Percentiles rank a stretch among this genome's conserved stretches.
Evolutionary conservation across 2,797 vertebrate species (phyloP).

Genomic region (Crypturellus tataupa): DNA sequence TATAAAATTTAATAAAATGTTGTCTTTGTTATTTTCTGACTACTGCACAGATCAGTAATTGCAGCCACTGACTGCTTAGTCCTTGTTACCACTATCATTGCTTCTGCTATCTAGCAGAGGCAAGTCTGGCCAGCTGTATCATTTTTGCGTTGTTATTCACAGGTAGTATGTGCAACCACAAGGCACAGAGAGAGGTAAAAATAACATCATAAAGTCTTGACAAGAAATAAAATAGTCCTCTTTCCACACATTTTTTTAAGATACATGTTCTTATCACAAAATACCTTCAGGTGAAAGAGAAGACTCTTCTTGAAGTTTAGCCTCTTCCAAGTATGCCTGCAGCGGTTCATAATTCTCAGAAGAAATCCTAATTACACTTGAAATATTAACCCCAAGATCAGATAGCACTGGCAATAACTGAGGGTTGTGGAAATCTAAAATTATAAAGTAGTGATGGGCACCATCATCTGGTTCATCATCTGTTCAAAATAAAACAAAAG

Average conservation of each 20-base stretch:
- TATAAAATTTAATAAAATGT: background rate
- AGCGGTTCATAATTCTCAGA: conserved; percentile 80
- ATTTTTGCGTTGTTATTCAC: background rate
- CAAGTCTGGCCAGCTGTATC: background rate
- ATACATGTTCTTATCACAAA: background rate
- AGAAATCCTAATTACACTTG: conserved; percentile 87
- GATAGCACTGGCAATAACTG: conserved; percentile 85
- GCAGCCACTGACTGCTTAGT: background rate
- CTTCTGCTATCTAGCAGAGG: background rate
- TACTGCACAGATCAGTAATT: background rate
- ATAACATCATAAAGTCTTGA: background rate
- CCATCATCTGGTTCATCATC: conserved; percentile 95
- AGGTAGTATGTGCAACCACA: background rate
- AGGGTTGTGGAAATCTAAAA: conserved; percentile 88
- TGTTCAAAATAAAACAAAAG: conserved; percentile 73
- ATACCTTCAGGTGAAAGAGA: conserved; percentile 76
- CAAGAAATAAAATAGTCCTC: background rate
- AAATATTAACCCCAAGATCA: conserved; percentile 86
- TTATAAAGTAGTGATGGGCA: conserved; percentile 90
- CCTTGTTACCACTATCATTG: background rate
- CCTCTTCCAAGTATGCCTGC: conserved; percentile 66
- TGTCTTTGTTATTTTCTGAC: background rate
- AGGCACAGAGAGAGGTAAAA: background rate
- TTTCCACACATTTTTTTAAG: background rate
- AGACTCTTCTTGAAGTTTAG: conserved; percentile 35